These are phyloP conservation scores for Drosophila rufa DNA, from an alignment of 1,140 invertebrate genomes.

Conservation along the genomic window DNA sequence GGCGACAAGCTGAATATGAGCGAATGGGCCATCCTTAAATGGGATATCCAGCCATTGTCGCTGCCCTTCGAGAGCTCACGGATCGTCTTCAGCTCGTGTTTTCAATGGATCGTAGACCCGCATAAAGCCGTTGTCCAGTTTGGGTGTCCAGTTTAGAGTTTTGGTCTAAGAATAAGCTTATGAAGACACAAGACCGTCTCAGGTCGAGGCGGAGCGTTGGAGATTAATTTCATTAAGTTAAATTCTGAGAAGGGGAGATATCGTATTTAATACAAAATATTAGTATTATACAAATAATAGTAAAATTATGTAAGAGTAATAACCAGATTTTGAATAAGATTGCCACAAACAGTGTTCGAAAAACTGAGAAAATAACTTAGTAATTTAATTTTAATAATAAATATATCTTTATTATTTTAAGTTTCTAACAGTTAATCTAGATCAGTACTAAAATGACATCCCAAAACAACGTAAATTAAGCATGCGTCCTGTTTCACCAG, in stretches of 20 bases:
- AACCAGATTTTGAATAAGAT: too few species aligned
- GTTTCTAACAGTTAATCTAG: too few species aligned
- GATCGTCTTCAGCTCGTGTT: slow-evolving; percentile 5
- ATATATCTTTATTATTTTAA: too few species aligned
- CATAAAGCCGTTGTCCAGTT: slow-evolving; percentile 29
- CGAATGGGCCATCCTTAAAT: slow-evolving; percentile 69
- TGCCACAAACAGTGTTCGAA: too few species aligned
- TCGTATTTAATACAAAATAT: too few species aligned
- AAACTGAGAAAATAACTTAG: too few species aligned
- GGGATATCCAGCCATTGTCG: slow-evolving; percentile 76
- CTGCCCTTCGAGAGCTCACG: slow-evolving; percentile 24
- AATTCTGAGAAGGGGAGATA: too few species aligned
- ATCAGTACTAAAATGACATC: neutral
- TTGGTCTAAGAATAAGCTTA: neutral
- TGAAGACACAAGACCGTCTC: neutral
- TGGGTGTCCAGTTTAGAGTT: neutral
- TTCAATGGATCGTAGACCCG: neutral
- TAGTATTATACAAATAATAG: too few species aligned
- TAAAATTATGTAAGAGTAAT: too few species aligned
- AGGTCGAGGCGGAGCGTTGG: too few species aligned
- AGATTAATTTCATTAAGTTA: too few species aligned
- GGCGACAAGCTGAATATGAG: slow-evolving; percentile 79
- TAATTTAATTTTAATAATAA: too few species aligned
- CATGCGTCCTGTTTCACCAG: neutral
- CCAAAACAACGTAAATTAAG: neutral